These are phyloP conservation scores for Pristionchus arcanus DNA, from an alignment of 2,888 invertebrate species.

Conservation along the genomic window DNA sequence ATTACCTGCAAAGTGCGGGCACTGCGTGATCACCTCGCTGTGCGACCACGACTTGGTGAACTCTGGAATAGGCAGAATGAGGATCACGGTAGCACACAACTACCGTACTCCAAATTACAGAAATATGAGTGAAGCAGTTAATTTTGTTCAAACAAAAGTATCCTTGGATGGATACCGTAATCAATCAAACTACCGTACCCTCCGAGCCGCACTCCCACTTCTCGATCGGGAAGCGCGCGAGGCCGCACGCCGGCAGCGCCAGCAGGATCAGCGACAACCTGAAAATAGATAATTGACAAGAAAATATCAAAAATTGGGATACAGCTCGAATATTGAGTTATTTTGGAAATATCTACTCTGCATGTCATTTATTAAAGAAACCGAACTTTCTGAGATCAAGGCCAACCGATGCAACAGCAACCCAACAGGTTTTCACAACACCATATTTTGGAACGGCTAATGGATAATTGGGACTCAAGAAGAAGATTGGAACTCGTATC, in stretches of 20 bases:
- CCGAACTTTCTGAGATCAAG: too few species aligned
- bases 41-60: not conserved
- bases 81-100: not conserved
- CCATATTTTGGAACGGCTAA: not conserved
- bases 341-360: too few species aligned
- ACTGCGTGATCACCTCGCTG: not conserved
- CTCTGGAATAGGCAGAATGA: not conserved
- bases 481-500: not conserved
- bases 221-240: constrained; percentile 23
- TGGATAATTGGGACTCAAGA: too few species aligned
- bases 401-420: too few species aligned
- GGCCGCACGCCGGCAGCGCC: not conserved
- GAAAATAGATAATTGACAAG: not conserved
- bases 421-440: too few species aligned
- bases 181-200: not conserved
- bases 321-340: too few species aligned
- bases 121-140: too few species aligned
- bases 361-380: too few species aligned
- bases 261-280: constrained; percentile 17
- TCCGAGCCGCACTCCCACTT: constrained; percentile 55
- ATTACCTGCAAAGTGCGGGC: constrained; percentile 53
- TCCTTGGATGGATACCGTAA: not conserved
- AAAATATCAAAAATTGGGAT: too few species aligned
- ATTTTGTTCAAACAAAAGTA: too few species aligned
- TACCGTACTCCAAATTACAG: too few species aligned